Base-by-base conservation (phyloP, 2,113 vertebrate species). In the Ictalurus punctatus region DNA sequence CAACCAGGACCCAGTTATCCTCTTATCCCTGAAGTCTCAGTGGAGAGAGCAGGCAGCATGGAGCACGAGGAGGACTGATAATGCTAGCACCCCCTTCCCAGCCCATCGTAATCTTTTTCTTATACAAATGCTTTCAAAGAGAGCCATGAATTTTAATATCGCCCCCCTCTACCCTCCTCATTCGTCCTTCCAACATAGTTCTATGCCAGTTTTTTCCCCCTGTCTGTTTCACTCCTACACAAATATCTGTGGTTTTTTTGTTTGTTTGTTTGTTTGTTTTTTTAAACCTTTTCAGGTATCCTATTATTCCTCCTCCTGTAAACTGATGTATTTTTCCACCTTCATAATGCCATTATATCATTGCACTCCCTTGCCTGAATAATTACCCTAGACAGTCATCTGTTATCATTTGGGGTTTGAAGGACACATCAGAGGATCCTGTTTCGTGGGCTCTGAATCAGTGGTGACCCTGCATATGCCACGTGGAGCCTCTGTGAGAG, bases 91-190 rank as follows among this genome's bases (percentile, higher is more conserved):
- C 90, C 74, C 83, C 83, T 81, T 81, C 61, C 88, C 79, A 96
- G 96, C 96, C 96, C 94, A 94, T 97, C 96, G 96, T 97, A 97
- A 97, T 97, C 97, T 90, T 89, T 90, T 97, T 97, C 97, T 97
- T 97, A 97, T 96, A 97, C 96, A 97, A 97, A 97, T 96, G 97
- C 96, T 97, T 95, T 96, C 96, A 96, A 96, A 96, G 96, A 96
- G 96, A 97, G 97, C 97, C 97, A 97, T 97, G 97, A 97, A 97
- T 97, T 97, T 97, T 97, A 97, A 97, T 97, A 97, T 96, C 95
- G 93, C 95, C 96, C 95, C 95, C 80, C 96, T 96, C 96, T 96
- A 95, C 93, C 94, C 95, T 93, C 96, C 67, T 80, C 63, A 63
- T 59, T 48, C 83, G 54, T 61, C 78, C 74, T 86, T 85, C 34